Base-by-base conservation (phyloP, 2,797 vertebrate species). In the Clarias laeviceps region DNA sequence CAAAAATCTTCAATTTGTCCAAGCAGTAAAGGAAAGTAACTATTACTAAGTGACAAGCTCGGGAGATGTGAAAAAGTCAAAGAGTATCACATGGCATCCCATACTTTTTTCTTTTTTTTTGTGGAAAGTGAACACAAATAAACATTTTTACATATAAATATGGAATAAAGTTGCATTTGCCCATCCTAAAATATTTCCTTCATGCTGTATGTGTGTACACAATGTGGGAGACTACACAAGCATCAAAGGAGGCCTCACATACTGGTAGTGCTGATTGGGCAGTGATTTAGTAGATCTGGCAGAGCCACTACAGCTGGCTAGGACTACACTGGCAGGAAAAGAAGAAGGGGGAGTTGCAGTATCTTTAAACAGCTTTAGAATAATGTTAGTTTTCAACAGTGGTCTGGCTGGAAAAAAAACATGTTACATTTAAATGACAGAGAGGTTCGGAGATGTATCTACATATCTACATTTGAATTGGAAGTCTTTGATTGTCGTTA, bases 231-330 rank as follows among this genome's bases (percentile, higher is more conserved):
- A 72, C 81, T 82, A 70, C 34, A 73, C 68, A 72, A 61, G 81
- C 82, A 37, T 83, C 69, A 59, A 83, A 80, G 54, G 50, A 70
- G 69, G 69, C 34, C 89, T 86, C 72, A 64, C 59, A 88, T 87
- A 87, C 69, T 91, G 86, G 37, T 83, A 79, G 86, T 89, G 90
- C 82, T 1, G 73, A 82, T 66, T 62, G 22, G 80, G 40, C 56
- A 29, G 80, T 78, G 73, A 82, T 79, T 62, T 78, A 79, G 64
- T 77, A 45, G 62, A 68, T 77, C 57, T 86, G 85, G 62, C 62
- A 74, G 79, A 81, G 29, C 5, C 24, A 57, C 37, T 82, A 45
- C 59, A 80, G 62, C 54, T 32, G 70, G 72, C 61, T 57, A 37
- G 15, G 50, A n/a, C 62, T 57, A 78, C 29, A 78, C 45, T 83